These are phyloP conservation scores for Phallusia fumigata DNA, from an alignment of 23 tunicate species.

Conservation along the genomic window DNA sequence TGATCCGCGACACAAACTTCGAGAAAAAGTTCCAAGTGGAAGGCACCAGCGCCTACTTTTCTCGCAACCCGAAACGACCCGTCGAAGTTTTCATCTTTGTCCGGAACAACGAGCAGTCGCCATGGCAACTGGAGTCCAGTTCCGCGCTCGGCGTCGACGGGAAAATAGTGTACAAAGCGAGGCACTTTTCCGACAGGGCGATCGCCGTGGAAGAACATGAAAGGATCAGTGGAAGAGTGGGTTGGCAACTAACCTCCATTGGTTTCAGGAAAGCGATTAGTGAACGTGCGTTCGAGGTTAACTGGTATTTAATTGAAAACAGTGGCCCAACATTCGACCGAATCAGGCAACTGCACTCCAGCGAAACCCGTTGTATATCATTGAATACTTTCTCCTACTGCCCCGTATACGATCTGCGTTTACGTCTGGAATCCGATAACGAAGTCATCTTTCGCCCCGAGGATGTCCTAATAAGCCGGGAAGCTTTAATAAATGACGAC, in stretches of 20 bases:
- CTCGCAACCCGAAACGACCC: background rate
- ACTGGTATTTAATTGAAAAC: background rate
- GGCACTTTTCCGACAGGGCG: background rate
- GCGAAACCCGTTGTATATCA: background rate
- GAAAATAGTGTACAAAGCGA: background rate
- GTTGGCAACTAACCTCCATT: background rate
- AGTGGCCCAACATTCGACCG: background rate
- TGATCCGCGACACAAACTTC: background rate
- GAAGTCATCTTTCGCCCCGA: background rate
- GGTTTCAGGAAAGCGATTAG: background rate
- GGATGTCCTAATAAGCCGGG: background rate
- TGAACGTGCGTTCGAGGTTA: background rate
- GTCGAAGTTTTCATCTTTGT: background rate
- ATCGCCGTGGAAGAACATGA: background rate
- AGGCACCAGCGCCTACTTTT: background rate
- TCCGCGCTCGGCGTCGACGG: background rate
- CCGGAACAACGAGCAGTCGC: background rate
- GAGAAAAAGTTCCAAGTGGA: background rate
- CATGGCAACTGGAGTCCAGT: background rate
- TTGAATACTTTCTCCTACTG: background rate
- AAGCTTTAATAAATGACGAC: background rate
- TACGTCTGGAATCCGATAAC: background rate
- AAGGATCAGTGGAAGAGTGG: background rate
- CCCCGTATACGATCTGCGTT: background rate
- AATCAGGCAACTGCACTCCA: background rate